phyloP scores from a whole-genome alignment of 2,888 invertebrate species.

The Anarsia innoxiella region DNA sequence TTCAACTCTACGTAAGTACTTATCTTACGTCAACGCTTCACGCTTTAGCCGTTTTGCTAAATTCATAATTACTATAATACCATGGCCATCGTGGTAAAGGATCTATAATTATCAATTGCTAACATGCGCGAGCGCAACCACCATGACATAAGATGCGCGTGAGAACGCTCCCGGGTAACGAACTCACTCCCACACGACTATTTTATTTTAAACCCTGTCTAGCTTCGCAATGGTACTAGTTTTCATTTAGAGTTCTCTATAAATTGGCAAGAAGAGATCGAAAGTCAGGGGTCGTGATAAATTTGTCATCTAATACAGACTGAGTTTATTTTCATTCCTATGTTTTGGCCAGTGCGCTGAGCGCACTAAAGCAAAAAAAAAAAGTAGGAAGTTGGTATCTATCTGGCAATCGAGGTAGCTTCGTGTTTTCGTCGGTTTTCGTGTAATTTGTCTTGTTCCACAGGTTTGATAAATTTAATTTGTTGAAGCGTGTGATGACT shows the following conservation, averaged over 20 bases:
- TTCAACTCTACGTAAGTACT: too few species aligned
- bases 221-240: background rate
- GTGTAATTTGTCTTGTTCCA: background rate
- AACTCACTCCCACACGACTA: conserved; percentile 31
- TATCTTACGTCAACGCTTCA: too few species aligned
- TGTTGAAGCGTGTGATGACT: conserved; percentile 1
- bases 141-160: conserved; percentile 49
- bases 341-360: conserved; percentile 40
- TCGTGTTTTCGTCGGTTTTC: background rate
- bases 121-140: conserved; percentile 32
- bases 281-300: background rate
- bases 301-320: conserved; percentile 6
- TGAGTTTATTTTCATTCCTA: conserved; percentile 47
- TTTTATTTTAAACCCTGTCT: conserved; percentile 2
- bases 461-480: background rate
- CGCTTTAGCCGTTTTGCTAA: too few species aligned
- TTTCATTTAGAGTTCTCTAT: background rate
- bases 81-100: too few species aligned
- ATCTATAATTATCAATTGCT: conserved; percentile 20
- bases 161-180: conserved; percentile 54
- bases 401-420: background rate
- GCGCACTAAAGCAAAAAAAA: conserved; percentile 9
- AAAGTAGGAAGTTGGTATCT: conserved; percentile 8
- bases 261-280: background rate
- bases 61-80: too few species aligned